phyloP scores from a whole-genome alignment of 2,113 vertebrate species.

The Pluvialis apricaria region DNA sequence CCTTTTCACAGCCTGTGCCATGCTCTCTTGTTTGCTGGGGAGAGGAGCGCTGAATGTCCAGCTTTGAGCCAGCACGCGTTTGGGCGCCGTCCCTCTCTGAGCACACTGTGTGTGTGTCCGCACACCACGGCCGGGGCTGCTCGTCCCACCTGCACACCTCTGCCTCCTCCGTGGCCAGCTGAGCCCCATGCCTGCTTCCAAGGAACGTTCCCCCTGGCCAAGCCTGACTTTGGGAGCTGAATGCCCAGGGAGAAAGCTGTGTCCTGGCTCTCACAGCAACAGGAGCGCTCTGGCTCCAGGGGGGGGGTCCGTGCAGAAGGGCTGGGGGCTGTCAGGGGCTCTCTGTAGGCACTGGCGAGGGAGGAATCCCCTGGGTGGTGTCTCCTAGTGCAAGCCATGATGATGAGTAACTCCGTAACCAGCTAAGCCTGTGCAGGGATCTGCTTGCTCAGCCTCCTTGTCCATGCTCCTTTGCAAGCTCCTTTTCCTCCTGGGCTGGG shows the following conservation, averaged over 20 bases:
- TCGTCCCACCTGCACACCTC: neutral
- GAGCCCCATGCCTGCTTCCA: neutral
- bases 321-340: neutral
- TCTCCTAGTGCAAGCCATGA: neutral
- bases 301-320: fast-evolving
- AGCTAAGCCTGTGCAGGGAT: neutral
- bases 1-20: neutral
- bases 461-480: neutral
- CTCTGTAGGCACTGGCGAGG: fast-evolving
- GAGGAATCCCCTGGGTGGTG: neutral
- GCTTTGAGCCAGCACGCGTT: fast-evolving
- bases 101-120: neutral
- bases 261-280: neutral
- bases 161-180: neutral
- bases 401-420: neutral
- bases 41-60: neutral
- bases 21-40: fast-evolving
- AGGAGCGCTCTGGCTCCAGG: fast-evolving
- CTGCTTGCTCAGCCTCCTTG: neutral
- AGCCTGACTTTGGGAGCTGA: neutral
- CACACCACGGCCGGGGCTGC: fast-evolving
- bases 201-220: neutral
- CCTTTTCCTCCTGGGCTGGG: neutral
- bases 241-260: fast-evolving
- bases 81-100: neutral